Percentiles rank a stretch among this genome's conserved stretches.
Conservation (phyloP, 2,888 invertebrate genomes). For the Melinaea marsaeus region DNA sequence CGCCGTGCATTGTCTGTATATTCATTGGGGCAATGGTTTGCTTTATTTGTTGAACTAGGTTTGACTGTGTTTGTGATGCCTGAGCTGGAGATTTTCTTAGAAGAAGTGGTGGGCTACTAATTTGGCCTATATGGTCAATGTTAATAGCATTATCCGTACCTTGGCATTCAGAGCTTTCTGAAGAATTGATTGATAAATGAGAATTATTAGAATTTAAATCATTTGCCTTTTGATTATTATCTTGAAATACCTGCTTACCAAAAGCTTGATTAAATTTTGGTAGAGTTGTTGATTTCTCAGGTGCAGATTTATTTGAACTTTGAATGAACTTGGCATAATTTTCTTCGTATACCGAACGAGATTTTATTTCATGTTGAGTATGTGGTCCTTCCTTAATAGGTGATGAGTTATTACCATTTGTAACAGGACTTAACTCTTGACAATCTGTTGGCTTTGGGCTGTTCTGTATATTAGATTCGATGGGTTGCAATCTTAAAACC, state of each 20-base stretch:
- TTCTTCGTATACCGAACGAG: constrained; percentile 75
- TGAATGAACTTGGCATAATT: constrained; percentile 77
- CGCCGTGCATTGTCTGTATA: constrained; percentile 80
- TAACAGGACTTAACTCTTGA: constrained; percentile 47
- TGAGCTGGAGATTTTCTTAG: constrained; percentile 55
- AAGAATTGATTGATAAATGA: constrained; percentile 42
- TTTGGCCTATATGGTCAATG: constrained; percentile 60
- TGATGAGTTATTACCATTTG: constrained; percentile 37
- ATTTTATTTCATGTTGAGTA: constrained; percentile 66
- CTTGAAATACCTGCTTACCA: constrained; percentile 83
- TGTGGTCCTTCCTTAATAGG: constrained; percentile 44
- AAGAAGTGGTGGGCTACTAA: constrained; percentile 62
- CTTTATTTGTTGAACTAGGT: constrained; percentile 69
- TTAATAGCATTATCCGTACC: constrained; percentile 55
- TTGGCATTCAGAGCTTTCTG: constrained; percentile 52
- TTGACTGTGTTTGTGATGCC: constrained; percentile 55
- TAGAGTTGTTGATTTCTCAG: constrained; percentile 74
- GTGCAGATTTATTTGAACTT: constrained; percentile 50
- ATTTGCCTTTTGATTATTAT: constrained; percentile 52
- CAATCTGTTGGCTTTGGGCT: constrained; percentile 45
- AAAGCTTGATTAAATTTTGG: constrained; percentile 90
- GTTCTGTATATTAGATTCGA: constrained; percentile 55
- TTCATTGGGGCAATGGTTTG: constrained; percentile 76
- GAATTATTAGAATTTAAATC: constrained; percentile 49
- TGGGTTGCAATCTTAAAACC: constrained; percentile 69